Conservation (phyloP, 2,113 vertebrate species). For the Gobius niger region DNA sequence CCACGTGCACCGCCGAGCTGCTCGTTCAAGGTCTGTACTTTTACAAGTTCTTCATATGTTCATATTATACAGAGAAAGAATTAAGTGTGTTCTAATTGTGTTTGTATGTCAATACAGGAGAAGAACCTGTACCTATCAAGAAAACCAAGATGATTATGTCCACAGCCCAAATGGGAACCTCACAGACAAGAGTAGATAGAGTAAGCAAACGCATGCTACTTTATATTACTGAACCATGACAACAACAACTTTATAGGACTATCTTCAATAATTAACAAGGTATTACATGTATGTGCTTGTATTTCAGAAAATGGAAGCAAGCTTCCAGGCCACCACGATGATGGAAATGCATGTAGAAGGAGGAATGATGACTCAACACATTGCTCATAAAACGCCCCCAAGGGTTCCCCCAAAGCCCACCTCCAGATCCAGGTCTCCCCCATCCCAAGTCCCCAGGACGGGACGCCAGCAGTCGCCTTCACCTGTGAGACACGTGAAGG, state of each 20-base stretch:
- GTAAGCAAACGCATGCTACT: constrained; percentile 59
- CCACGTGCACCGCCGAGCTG: constrained; percentile 94
- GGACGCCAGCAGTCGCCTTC: constrained; percentile 94
- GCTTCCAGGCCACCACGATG: constrained; percentile 86
- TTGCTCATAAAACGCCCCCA: constrained; percentile 93
- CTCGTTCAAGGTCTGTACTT: constrained; percentile 87
- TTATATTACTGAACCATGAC: neutral
- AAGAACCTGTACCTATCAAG: constrained; percentile 92
- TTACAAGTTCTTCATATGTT: neutral
- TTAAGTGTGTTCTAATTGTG: neutral
- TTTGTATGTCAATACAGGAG: constrained; percentile 74
- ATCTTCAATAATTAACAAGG: neutral
- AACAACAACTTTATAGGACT: neutral
- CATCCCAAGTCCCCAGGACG: constrained; percentile 81
- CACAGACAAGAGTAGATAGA: constrained; percentile 89
- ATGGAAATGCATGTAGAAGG: constrained; percentile 89
- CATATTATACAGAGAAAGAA: neutral
- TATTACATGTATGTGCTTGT: neutral
- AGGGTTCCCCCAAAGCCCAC: constrained; percentile 90
- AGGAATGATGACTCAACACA: constrained; percentile 79
- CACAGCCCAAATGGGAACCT: constrained; percentile 85
- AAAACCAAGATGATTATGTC: constrained; percentile 94
- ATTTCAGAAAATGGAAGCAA: constrained; percentile 85
- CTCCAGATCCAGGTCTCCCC: constrained; percentile 90
- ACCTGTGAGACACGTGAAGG: constrained; percentile 93